Percentiles rank a stretch among this genome's conserved stretches.
Conservation (phyloP, 2,113 vertebrate species). For the Candoia aspera region DNA sequence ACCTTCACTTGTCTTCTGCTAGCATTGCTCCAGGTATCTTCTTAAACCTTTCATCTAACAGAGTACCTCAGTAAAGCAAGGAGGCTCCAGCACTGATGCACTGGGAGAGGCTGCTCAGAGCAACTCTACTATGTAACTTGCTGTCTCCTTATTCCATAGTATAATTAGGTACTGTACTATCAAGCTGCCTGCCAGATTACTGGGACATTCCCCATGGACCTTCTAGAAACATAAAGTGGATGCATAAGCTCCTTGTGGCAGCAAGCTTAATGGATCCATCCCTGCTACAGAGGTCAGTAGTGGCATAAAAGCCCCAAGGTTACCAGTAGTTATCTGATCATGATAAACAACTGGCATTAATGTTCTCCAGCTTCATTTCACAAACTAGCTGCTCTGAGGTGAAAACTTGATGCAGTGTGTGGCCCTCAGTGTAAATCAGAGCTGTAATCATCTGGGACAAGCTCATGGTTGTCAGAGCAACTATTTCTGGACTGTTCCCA, state of each 20-base stretch:
- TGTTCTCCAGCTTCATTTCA: not conserved
- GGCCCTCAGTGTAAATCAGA: not conserved
- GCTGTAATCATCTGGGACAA: not conserved
- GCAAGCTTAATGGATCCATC: not conserved
- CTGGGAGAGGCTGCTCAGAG: no score
- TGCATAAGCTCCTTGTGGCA: not conserved
- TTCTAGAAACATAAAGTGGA: not conserved
- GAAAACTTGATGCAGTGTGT: not conserved
- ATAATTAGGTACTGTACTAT: not conserved
- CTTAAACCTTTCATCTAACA: not conserved
- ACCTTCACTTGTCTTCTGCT: not conserved
- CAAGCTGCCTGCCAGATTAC: not conserved
- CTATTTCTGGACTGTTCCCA: not conserved
- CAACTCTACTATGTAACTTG: no score
- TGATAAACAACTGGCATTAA: not conserved
- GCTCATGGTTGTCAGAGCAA: not conserved
- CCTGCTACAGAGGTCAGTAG: not conserved
- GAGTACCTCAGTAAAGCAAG: no score
- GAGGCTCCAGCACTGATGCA: no score
- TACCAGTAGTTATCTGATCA: not conserved
- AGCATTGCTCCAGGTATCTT: not conserved
- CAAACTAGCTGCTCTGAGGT: not conserved
- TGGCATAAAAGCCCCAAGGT: not conserved
- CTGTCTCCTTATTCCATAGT: no score
- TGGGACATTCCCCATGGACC: not conserved